Evolutionary conservation across 1,140 invertebrate species (phyloP).

Genomic region (Drosophila suzukii): DNA sequence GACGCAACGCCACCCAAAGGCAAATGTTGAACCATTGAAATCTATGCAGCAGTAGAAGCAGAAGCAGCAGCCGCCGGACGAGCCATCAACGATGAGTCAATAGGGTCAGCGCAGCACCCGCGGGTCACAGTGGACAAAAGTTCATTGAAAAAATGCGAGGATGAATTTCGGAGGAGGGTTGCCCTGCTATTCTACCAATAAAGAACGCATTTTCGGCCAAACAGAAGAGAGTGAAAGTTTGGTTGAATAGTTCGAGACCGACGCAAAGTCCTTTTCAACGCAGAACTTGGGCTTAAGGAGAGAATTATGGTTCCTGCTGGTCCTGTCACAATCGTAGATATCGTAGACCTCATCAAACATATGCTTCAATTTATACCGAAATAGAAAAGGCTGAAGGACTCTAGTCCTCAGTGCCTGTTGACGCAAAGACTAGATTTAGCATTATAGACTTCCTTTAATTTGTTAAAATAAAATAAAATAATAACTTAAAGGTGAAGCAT

Average conservation of each 20-base stretch:
- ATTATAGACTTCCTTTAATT: too few relatives aligned
- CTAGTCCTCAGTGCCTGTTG: too few relatives aligned
- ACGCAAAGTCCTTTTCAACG: neutral
- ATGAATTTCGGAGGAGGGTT: neutral
- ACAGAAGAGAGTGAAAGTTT: constrained; percentile 26
- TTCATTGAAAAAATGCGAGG: constrained; percentile 22
- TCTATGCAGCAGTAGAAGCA: constrained; percentile 60
- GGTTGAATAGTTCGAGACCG: neutral
- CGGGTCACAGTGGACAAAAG: constrained; percentile 65
- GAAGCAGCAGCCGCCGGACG: constrained; percentile 38
- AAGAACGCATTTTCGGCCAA: constrained; percentile 21
- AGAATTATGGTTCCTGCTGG: too few relatives aligned
- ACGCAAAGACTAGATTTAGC: too few relatives aligned
- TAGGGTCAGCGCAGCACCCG: constrained; percentile 57
- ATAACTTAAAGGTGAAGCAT: too few relatives aligned
- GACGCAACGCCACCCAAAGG: constrained; percentile 69
- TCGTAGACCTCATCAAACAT: neutral
- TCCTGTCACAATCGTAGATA: neutral
- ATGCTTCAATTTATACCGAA: too few relatives aligned
- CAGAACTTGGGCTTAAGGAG: neutral
- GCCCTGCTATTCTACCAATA: neutral
- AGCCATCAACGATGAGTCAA: constrained; percentile 79
- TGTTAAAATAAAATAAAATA: too few relatives aligned
- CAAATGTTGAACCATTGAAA: constrained; percentile 71
- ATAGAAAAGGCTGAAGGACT: too few relatives aligned